A percentile compares a stretch with the other conserved stretches of the same genome.
Evolutionary conservation across 2,797 vertebrate species (phyloP).

Genomic region (Bradypodion pumilum): DNA sequence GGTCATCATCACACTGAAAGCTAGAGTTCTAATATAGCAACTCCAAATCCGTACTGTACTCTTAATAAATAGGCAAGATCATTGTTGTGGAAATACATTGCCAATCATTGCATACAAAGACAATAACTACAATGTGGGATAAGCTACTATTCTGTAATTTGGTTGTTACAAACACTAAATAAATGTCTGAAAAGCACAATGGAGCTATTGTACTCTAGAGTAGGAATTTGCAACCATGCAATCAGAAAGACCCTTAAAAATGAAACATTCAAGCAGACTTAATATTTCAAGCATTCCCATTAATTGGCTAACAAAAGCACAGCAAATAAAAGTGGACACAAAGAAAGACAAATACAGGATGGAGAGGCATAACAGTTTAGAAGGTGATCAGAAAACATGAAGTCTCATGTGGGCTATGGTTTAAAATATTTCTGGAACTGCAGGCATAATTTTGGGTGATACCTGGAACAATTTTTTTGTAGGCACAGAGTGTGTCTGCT

Average conservation of each 20-base stretch:
- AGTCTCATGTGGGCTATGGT: neutral
- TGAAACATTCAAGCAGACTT: neutral
- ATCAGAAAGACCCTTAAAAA: constrained; percentile 5
- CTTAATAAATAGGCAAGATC: neutral
- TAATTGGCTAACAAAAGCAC: neutral
- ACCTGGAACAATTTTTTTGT: neutral
- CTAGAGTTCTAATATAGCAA: neutral
- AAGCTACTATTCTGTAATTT: neutral
- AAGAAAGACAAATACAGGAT: neutral
- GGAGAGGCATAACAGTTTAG: neutral
- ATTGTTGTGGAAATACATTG: neutral
- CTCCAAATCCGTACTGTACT: neutral
- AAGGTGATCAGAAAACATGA: neutral
- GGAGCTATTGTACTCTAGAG: neutral
- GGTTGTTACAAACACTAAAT: neutral
- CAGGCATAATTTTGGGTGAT: neutral
- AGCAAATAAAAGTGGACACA: neutral
- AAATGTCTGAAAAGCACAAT: neutral
- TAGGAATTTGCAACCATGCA: neutral
- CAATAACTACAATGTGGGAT: neutral
- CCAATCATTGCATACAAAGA: neutral
- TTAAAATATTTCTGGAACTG: neutral
- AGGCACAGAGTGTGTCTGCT: neutral
- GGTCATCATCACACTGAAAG: neutral
- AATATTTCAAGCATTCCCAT: neutral